Conservation (phyloP, 2,797 vertebrate genomes). For the Rhinella marina region DNA sequence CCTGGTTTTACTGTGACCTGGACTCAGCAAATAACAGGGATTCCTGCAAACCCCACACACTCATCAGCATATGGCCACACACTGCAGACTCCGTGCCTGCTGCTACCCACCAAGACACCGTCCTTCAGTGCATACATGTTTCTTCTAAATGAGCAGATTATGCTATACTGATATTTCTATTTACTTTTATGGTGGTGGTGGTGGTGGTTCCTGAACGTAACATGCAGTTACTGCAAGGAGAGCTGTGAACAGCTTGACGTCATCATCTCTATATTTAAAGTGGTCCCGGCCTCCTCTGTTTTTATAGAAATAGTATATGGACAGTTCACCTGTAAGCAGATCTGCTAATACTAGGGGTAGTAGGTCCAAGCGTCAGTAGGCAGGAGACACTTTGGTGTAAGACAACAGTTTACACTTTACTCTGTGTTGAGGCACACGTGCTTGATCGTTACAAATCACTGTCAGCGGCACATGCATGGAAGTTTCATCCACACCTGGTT, state of each 20-base stretch:
- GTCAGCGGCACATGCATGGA: too few relatives aligned
- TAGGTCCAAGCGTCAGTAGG: too few relatives aligned
- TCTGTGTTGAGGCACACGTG: too few relatives aligned
- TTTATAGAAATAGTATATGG: not conserved
- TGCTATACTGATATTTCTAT: not conserved
- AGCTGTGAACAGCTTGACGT: too few relatives aligned
- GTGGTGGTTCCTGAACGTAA: too few relatives aligned
- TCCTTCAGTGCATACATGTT: not conserved
- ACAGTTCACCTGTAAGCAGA: not conserved
- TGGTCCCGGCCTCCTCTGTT: not conserved
- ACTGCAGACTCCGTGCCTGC: not conserved
- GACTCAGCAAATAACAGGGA: constrained; percentile 61
- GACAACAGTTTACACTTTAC: too few relatives aligned
- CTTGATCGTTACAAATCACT: too few relatives aligned
- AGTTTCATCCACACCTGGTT: too few relatives aligned
- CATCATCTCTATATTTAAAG: not conserved
- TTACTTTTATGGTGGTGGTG: not conserved
- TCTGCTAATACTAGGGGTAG: too few relatives aligned
- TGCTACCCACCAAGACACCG: not conserved
- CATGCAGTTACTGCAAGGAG: not conserved
- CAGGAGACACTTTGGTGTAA: too few relatives aligned
- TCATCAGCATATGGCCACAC: constrained; percentile 8
- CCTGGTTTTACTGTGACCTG: constrained; percentile 61
- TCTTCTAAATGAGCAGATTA: not conserved
- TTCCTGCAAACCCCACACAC: constrained; percentile 31